Evolutionary conservation across 2,888 invertebrate genomes (phyloP).

Genomic region (Brachylomia viminalis): DNA sequence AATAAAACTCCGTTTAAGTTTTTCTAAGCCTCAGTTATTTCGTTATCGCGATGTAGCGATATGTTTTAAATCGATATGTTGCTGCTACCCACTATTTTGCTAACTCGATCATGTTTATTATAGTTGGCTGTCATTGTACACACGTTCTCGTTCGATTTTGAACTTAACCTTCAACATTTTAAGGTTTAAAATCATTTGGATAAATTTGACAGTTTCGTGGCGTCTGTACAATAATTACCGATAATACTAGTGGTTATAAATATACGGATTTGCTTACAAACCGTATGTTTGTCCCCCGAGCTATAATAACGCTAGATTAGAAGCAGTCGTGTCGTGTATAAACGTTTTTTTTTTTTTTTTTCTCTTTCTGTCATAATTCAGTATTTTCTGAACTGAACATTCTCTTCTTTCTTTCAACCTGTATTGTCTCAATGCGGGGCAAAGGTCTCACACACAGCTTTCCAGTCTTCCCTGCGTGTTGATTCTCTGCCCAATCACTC

Average conservation of each 20-base stretch:
- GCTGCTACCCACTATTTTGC: slow-evolving; percentile 38
- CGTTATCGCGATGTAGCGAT: slow-evolving; percentile 63
- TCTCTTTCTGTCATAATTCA: background rate
- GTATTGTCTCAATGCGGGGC: background rate
- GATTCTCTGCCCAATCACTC: too few relatives aligned
- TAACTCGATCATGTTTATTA: slow-evolving; percentile 37
- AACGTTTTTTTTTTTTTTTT: background rate
- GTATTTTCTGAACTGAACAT: background rate
- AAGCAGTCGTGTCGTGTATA: background rate
- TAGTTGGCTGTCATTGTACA: slow-evolving; percentile 32
- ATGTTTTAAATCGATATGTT: slow-evolving; percentile 56
- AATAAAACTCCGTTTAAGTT: slow-evolving; percentile 42
- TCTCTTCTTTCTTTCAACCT: background rate
- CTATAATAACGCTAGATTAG: background rate
- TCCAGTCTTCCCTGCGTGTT: background rate
- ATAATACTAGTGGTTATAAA: slow-evolving; percentile 5
- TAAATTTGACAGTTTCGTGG: too few relatives aligned
- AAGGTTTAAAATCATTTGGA: too few relatives aligned
- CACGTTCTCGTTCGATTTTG: too few relatives aligned
- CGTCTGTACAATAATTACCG: slow-evolving; percentile 21
- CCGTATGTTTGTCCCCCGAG: background rate
- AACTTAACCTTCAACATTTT: too few relatives aligned
- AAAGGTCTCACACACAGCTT: background rate
- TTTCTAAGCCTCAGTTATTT: slow-evolving; percentile 60
- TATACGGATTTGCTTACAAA: background rate